Evolutionary conservation across 1,140 invertebrate genomes (phyloP).

Genomic region (Aradophagus sp.): DNA sequence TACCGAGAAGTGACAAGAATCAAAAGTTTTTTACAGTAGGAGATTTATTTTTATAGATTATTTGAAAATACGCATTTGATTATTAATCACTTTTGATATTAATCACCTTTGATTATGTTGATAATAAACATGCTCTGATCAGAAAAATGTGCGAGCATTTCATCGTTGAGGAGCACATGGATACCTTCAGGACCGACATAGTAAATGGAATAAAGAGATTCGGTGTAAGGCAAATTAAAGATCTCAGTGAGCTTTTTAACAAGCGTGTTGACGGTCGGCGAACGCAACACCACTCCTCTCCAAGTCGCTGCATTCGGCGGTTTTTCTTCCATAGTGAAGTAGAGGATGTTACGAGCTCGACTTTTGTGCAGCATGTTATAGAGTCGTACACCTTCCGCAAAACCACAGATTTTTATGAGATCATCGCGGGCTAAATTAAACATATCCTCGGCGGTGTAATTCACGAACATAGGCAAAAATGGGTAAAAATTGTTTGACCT

Average conservation of each 20-base stretch:
- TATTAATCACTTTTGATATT: too few species aligned
- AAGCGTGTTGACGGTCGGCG: conserved; percentile 80
- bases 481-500: conserved; percentile 38
- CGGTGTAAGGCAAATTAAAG: conserved; percentile 74
- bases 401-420: conserved; percentile 43
- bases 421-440: conserved; percentile 38
- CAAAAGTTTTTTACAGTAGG: too few species aligned
- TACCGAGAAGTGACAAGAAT: too few species aligned
- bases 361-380: conserved; percentile 39
- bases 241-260: conserved; percentile 79
- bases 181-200: conserved; percentile 85
- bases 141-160: conserved; percentile 80
- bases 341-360: conserved; percentile 74
- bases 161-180: conserved; percentile 84
- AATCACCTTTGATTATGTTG: conserved; percentile 75
- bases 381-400: conserved; percentile 28
- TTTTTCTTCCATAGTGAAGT: conserved; percentile 82
- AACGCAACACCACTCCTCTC: conserved; percentile 86
- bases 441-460: conserved; percentile 45
- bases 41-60: too few species aligned
- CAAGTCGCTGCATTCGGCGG: conserved; percentile 75
- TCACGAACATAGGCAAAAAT: conserved; percentile 32
- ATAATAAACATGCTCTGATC: conserved; percentile 80
- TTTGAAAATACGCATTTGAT: too few species aligned
- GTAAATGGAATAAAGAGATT: conserved; percentile 80